Evolutionary conservation across 2,113 vertebrate genomes (phyloP).

Genomic region (Oxyruncus cristatus): DNA sequence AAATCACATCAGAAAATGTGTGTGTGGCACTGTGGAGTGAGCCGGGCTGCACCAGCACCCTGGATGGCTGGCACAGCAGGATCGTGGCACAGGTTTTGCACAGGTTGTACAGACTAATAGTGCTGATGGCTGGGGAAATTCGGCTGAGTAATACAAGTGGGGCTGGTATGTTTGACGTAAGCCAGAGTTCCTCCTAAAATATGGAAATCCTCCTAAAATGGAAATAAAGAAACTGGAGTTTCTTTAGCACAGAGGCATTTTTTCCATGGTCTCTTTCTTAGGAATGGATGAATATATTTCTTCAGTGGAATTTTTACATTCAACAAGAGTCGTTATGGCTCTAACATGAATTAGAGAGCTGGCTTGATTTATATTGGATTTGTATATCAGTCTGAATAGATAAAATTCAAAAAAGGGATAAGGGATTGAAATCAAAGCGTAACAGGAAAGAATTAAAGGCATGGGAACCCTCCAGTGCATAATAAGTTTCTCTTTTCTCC

Average conservation of each 20-base stretch:
- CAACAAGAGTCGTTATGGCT: neutral
- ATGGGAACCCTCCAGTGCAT: neutral
- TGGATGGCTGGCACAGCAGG: neutral
- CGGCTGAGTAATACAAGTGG: fast-evolving
- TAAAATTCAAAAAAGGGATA: neutral
- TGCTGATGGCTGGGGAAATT: neutral
- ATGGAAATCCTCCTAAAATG: neutral
- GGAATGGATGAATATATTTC: neutral
- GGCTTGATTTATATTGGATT: neutral
- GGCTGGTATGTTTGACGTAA: neutral
- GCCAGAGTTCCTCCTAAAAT: neutral
- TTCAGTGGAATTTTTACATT: neutral
- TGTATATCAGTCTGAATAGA: neutral
- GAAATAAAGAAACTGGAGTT: neutral
- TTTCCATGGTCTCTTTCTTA: neutral
- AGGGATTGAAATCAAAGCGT: neutral
- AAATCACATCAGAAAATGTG: neutral
- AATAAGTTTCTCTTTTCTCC: neutral
- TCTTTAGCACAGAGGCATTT: neutral
- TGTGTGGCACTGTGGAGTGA: neutral
- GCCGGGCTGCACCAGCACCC: fast-evolving
- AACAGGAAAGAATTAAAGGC: neutral
- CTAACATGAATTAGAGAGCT: neutral
- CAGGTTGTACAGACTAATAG: fast-evolving
- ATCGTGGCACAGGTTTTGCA: neutral